Evolutionary conservation across 2,888 invertebrate genomes (phyloP).

Genomic region (Acleris laterana): DNA sequence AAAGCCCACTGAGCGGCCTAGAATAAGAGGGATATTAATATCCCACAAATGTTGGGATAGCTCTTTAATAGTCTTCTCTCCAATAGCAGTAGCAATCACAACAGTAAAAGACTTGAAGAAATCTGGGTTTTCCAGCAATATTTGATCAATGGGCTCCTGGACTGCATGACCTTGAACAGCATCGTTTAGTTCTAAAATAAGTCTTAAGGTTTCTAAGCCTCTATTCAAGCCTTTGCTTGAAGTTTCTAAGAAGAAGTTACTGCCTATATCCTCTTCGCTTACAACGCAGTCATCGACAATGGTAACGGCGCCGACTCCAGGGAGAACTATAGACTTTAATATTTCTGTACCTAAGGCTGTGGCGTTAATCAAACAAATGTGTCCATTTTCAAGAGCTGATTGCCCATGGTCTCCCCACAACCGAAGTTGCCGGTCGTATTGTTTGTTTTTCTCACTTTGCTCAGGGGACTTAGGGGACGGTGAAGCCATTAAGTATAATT

Average conservation of each 20-base stretch:
- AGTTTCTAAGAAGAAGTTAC: conserved; percentile 96
- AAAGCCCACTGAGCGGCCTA: conserved; percentile 95
- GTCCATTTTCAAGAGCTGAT: conserved; percentile 92
- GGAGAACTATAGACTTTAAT: conserved; percentile 96
- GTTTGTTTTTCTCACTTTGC: conserved; percentile 89
- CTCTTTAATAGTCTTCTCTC: conserved; percentile 89
- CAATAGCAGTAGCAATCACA: conserved; percentile 91
- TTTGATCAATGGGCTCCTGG: conserved; percentile 93
- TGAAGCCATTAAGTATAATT: conserved; percentile 81
- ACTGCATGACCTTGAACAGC: conserved; percentile 97
- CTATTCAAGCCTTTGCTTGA: conserved; percentile 92
- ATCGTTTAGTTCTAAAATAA: conserved; percentile 94
- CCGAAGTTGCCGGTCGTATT: conserved; percentile 93
- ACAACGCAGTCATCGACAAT: conserved; percentile 95
- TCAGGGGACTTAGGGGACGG: conserved; percentile 90
- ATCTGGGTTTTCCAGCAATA: conserved; percentile 92
- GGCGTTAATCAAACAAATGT: conserved; percentile 97
- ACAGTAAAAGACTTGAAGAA: conserved; percentile 95
- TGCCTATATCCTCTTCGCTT: conserved; percentile 95
- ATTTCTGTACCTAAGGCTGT: conserved; percentile 97
- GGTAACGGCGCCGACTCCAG: conserved; percentile 96
- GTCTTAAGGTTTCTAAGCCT: conserved; percentile 92
- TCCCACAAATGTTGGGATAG: conserved; percentile 93
- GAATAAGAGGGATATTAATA: conserved; percentile 92
- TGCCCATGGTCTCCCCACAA: conserved; percentile 99